Evolutionary conservation across 2,888 invertebrate genomes (phyloP).

Genomic region (Eristalinus sepulchralis): DNA sequence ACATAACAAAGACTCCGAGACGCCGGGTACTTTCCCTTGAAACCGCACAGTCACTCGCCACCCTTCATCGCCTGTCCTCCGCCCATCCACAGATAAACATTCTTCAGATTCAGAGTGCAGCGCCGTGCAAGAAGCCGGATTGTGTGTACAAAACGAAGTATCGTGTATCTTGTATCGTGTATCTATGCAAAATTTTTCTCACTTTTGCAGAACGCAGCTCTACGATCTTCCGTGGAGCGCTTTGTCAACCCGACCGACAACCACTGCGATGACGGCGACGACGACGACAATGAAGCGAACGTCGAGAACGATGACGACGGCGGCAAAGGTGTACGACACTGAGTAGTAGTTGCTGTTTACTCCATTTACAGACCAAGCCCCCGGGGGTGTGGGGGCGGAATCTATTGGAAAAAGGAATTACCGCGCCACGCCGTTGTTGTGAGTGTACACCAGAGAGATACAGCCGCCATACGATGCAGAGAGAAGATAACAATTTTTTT

Average conservation of each 20-base stretch:
- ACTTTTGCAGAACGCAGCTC: constrained; percentile 40
- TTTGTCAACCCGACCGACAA: constrained; percentile 3
- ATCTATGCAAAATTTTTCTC: constrained; percentile 53
- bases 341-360: constrained; percentile 59
- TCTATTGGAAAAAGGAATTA: constrained; percentile 59
- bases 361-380: constrained; percentile 48
- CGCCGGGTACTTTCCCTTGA: constrained; percentile 56
- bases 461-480: constrained; percentile 44
- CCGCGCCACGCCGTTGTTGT: constrained; percentile 22
- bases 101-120: constrained; percentile 53
- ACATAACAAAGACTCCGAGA: constrained; percentile 57
- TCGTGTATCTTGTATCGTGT: constrained; percentile 30
- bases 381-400: constrained; percentile 17
- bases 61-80: not conserved
- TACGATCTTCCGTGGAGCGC: not conserved
- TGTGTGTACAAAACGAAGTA: constrained; percentile 52
- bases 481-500: constrained; percentile 50
- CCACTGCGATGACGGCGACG: not conserved
- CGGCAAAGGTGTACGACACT: not conserved
- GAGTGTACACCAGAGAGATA: constrained; percentile 24
- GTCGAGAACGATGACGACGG: not conserved
- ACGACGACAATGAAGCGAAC: not conserved
- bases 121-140: constrained; percentile 50
- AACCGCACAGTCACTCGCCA: constrained; percentile 18
- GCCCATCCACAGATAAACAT: constrained; percentile 5